Conservation (phyloP, 2,888 invertebrate species). For the Napeogenes inachia region DNA sequence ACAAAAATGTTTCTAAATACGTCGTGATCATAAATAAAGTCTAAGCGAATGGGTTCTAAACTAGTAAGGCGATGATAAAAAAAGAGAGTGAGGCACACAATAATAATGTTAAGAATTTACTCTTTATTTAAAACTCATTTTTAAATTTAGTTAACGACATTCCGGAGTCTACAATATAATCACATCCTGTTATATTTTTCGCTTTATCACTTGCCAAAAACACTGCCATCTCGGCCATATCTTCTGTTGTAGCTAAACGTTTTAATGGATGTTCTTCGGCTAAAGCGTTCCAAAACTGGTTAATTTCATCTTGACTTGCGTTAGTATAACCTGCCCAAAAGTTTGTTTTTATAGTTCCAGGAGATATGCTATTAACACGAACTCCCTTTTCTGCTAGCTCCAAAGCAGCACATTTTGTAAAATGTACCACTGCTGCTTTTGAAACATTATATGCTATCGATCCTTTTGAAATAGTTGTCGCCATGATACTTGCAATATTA, state of each 20-base stretch:
- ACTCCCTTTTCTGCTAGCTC: neutral
- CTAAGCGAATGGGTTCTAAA: no score
- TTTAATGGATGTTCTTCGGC: neutral
- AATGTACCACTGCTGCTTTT: neutral
- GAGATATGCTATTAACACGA: neutral
- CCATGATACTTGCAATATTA: conserved; percentile 2
- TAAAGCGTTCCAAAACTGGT: neutral
- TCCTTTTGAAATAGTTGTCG: neutral
- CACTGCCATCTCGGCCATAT: conserved; percentile 15
- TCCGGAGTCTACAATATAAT: neutral
- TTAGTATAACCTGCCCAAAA: neutral
- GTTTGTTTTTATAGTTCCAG: neutral
- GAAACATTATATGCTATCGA: neutral
- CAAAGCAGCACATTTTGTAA: conserved; percentile 4
- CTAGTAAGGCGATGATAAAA: no score
- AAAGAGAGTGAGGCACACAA: no score
- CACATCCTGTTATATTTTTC: conserved; percentile 15
- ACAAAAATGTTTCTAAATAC: no score
- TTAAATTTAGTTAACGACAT: no score
- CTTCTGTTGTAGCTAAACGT: conserved; percentile 1
- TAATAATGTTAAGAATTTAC: no score
- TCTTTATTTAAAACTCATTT: no score
- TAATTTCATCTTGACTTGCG: neutral
- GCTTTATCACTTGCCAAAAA: conserved; percentile 17
- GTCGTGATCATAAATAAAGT: no score